phyloP scores from a whole-genome alignment of 1,140 invertebrate species.

The Formica selysi region DNA sequence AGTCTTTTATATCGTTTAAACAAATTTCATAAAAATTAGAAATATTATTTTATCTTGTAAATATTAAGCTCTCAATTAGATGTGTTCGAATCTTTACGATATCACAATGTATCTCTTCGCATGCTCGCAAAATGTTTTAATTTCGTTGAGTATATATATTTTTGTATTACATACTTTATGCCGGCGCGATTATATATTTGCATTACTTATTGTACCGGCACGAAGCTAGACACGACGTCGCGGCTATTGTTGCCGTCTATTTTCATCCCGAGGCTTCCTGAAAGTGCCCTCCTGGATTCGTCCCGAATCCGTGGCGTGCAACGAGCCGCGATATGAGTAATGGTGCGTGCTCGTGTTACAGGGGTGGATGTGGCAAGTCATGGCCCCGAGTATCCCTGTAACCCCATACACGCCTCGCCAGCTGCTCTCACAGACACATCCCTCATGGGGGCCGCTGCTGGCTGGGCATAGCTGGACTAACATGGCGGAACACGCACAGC shows the following conservation, averaged over 20 bases:
- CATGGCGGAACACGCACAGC: constrained; percentile 81
- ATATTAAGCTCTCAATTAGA: constrained; percentile 1
- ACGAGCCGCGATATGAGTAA: constrained; percentile 85
- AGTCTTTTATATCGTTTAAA: not conserved
- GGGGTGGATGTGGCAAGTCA: constrained; percentile 85
- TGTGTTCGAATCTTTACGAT: not conserved
- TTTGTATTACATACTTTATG: constrained; percentile 12
- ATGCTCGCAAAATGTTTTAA: constrained; percentile 1
- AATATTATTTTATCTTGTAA: not conserved
- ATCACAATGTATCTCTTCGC: too few species aligned
- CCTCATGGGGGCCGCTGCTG: constrained; percentile 75
- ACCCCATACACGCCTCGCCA: constrained; percentile 76
- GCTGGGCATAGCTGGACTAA: constrained; percentile 77
- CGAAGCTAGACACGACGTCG: constrained; percentile 44
- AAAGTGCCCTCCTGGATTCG: constrained; percentile 74
- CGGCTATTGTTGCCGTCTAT: constrained; percentile 67
- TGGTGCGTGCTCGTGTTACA: constrained; percentile 84
- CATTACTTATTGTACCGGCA: not conserved
- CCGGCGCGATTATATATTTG: constrained; percentile 35
- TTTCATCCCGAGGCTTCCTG: constrained; percentile 71
- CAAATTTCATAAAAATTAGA: not conserved
- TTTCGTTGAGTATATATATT: not conserved
- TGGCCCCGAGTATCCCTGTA: constrained; percentile 81
- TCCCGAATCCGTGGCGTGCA: constrained; percentile 80
- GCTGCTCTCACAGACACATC: constrained; percentile 80